Base-by-base conservation (phyloP, 2,113 vertebrate genomes). In the Opisthocomus hoazin region DNA sequence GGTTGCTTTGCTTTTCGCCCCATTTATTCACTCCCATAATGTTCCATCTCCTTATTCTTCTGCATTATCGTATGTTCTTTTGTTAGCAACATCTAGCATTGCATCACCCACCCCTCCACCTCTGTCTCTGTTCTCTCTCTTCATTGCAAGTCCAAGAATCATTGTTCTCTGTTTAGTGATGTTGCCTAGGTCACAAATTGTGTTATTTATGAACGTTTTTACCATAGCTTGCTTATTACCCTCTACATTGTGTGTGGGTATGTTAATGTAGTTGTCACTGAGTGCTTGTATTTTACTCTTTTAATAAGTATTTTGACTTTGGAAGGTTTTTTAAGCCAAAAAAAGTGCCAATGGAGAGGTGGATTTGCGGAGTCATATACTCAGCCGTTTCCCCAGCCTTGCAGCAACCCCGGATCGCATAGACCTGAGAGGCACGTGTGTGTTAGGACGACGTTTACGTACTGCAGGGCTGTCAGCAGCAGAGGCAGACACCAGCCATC, bases 121-220 rank as follows among this genome's bases (percentile, higher is more conserved):
- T 89, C 54, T 60, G 4, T 56, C 46, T 89, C 34, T 53, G 7
- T 91, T 94, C 29, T 92, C 15, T 70, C n/a, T 75, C n/a, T 82
- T 56, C 51, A 19, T 6, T 69, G 56, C 57, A 41, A 26, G 32
- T 71, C 65, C 29, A 60, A 37, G 89, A 92, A 65, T 65, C 64
- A 69, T 94, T 95, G 57, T 71, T 91, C 66, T 90, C 41, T 93
- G 32, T 58, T 84, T 68, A 65, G 45, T 50, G 54, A 16, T 83
- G 91, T 93, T 95, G 84, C 90, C 87, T 91, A 73, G 84, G 89
- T 94, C 86, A 87, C 81, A 83, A 83, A 93, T 92, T 22, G 53
- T 89, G 85, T 91, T 3, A 65, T 91, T 92, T 87, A 83, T 87
- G 87, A 78, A 79, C 3, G 0, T 56, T 92, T 93, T 84, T 87